Conservation (phyloP, 1,140 invertebrate species). For the Drosophila persimilis region DNA sequence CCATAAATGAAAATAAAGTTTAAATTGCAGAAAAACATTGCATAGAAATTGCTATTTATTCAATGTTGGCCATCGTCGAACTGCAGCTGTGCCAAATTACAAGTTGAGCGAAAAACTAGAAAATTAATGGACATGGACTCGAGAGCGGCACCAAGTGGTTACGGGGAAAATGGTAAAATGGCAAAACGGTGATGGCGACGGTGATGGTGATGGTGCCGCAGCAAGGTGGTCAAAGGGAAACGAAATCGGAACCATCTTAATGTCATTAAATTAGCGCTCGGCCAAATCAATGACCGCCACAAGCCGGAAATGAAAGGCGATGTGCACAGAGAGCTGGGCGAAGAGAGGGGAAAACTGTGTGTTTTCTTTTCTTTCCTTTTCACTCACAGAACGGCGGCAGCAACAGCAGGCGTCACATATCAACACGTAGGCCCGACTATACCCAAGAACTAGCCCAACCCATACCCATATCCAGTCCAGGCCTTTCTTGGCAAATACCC, state of each 20-base stretch:
- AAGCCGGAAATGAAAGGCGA: conserved; percentile 55
- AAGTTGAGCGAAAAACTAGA: conserved; percentile 15
- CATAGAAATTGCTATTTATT: conserved; percentile 73
- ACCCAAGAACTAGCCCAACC: conserved; percentile 15
- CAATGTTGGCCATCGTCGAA: conserved; percentile 53
- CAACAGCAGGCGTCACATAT: conserved; percentile 52
- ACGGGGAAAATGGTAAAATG: neutral
- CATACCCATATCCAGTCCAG: too few species aligned
- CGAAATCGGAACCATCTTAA: conserved; percentile 54
- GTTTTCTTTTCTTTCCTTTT: conserved; percentile 1
- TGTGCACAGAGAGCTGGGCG: conserved; percentile 3
- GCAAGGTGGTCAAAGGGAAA: conserved; percentile 20
- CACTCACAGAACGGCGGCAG: conserved; percentile 16
- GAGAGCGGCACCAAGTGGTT: neutral
- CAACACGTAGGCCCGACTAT: conserved; percentile 61
- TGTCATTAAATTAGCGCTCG: conserved; percentile 70
- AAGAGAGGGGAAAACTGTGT: conserved; percentile 8
- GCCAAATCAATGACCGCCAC: conserved; percentile 51
- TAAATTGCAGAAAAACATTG: conserved; percentile 75
- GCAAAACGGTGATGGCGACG: neutral
- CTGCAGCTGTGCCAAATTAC: conserved; percentile 67
- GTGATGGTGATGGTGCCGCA: too few species aligned
- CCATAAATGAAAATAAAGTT: conserved; percentile 76
- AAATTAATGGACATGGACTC: conserved; percentile 12
- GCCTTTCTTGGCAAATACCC: too few species aligned